Conservation (phyloP, 2,113 vertebrate genomes). For the Tupaia tana region DNA sequence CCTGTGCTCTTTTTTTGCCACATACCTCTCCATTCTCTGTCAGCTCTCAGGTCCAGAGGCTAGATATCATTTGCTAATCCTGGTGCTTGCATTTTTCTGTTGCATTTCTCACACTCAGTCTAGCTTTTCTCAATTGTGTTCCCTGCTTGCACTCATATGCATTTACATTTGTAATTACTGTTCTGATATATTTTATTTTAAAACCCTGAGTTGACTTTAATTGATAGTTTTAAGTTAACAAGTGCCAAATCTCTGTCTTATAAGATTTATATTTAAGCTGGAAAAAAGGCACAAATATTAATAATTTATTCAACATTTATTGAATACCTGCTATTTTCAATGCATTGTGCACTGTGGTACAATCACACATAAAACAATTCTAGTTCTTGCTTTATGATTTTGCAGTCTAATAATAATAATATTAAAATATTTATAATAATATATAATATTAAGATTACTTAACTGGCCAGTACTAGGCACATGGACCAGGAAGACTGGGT, state of each 20-base stretch:
- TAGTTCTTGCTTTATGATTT: not conserved
- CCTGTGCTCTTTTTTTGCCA: not conserved
- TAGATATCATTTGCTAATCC: not conserved
- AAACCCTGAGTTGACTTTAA: slow-evolving; percentile 1
- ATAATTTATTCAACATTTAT: not conserved
- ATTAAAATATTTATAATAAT: not conserved
- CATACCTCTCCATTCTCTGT: not conserved
- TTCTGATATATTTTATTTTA: slow-evolving; percentile 4
- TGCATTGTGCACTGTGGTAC: not conserved
- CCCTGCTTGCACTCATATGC: not conserved
- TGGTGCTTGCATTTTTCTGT: not conserved
- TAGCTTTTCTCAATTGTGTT: not conserved
- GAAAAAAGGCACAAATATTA: not conserved
- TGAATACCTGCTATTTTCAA: not conserved
- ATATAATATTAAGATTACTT: not conserved
- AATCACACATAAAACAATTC: not conserved
- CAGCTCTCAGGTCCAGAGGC: not conserved
- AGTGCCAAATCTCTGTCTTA: not conserved
- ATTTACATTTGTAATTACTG: not conserved
- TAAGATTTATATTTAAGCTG: not conserved
- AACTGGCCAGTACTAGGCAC: too few relatives aligned
- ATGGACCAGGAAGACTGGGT: too few relatives aligned
- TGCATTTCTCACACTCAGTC: not conserved
- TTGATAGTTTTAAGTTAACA: not conserved
- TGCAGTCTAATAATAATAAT: not conserved